Evolutionary conservation across 2,888 invertebrate genomes (phyloP).

Genomic region (Micropterix aruncella): DNA sequence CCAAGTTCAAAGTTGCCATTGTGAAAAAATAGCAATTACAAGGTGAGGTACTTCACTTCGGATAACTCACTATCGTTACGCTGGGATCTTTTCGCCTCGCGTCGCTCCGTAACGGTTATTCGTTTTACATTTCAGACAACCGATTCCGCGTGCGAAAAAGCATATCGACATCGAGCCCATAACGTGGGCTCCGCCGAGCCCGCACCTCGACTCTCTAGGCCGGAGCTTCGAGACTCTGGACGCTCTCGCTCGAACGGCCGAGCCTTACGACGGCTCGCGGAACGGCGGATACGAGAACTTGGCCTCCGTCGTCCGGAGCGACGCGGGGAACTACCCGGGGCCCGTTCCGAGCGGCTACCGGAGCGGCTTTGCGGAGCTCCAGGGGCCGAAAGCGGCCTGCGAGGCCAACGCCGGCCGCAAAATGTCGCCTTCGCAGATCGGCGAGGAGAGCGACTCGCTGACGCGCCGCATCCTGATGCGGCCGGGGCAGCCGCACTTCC

Average conservation of each 20-base stretch:
- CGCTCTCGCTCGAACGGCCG: constrained; percentile 16
- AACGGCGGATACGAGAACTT: constrained; percentile 17
- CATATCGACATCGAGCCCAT: constrained; percentile 40
- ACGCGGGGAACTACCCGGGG: constrained; percentile 7
- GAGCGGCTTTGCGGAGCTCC: constrained; percentile 9
- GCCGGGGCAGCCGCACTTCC: not conserved
- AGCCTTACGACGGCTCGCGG: constrained; percentile 29
- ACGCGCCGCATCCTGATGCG: constrained; percentile 14
- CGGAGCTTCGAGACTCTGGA: constrained; percentile 25
- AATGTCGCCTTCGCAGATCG: constrained; percentile 16
- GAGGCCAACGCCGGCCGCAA: constrained; percentile 11
- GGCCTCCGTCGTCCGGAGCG: constrained; percentile 9
- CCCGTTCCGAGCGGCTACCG: constrained; percentile 12
- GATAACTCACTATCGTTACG: too few relatives aligned
- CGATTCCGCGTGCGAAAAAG: constrained; percentile 57
- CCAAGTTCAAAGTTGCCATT: too few relatives aligned
- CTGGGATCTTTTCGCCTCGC: constrained; percentile 13
- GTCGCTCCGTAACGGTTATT: constrained; percentile 26
- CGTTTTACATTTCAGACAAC: too few relatives aligned
- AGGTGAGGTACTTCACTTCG: too few relatives aligned
- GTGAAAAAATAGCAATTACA: too few relatives aligned
- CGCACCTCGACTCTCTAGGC: constrained; percentile 13
- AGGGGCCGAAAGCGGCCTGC: not conserved
- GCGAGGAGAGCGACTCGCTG: constrained; percentile 17
- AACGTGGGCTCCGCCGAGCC: constrained; percentile 27